Evolutionary conservation across 1,140 invertebrate genomes (phyloP).

Genomic region (Drosophila pallidifrons): DNA sequence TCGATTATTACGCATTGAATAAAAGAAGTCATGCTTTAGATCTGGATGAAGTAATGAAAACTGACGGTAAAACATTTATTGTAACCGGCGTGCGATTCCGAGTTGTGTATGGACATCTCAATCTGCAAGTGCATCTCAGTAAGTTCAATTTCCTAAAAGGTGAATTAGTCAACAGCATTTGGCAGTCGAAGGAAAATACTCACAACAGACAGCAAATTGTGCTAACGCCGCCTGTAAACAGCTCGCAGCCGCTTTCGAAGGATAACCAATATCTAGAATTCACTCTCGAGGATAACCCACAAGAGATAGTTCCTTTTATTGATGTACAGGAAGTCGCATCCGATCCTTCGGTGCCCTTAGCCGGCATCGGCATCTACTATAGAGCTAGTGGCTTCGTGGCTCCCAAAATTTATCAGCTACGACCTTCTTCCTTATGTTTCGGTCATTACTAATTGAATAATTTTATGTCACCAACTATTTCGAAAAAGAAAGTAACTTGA

Average conservation of each 20-base stretch:
- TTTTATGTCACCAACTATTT: no score
- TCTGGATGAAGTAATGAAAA: not conserved
- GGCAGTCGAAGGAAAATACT: no score
- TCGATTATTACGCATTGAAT: not conserved
- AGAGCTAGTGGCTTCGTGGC: not conserved
- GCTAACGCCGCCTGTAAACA: no score
- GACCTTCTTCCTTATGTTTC: no score
- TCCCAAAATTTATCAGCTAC: not conserved
- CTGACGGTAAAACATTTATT: not conserved
- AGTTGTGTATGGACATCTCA: not conserved
- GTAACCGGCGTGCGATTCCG: not conserved
- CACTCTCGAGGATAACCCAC: no score
- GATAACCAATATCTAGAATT: not conserved
- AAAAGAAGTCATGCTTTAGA: not conserved
- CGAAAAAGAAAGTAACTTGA: no score
- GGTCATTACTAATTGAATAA: no score
- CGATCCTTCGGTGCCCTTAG: not conserved
- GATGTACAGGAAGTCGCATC: not conserved
- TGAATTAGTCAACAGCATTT: not conserved
- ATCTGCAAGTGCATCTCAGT: not conserved
- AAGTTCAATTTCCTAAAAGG: not conserved
- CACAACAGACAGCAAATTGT: no score
- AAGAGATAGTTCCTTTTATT: not conserved
- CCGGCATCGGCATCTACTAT: constrained; percentile 7
- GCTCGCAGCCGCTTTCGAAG: no score